Base-by-base conservation (phyloP, 2,797 vertebrate genomes). In the Pipistrellus nathusii region DNA sequence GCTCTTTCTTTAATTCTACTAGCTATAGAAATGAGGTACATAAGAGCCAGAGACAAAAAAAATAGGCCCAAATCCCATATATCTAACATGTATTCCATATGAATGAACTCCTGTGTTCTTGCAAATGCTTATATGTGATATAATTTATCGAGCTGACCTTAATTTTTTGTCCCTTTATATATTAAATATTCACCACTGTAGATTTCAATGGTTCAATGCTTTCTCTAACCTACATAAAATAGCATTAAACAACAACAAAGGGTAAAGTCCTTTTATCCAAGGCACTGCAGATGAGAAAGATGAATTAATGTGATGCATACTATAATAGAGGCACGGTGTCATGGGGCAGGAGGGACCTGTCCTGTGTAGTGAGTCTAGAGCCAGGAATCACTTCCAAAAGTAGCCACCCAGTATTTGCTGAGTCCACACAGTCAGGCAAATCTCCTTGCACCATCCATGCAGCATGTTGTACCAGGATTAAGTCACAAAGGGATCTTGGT, bases 391-490 rank as follows among this genome's bases (percentile, higher is more conserved):
- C 3, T 41, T 68, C 68, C 23, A 38, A 8, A 75, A 41, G 2
- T 14, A 18, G 11, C 41, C 48, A 89, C 2, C 20, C 6, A 14
- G 1, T 6, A 3, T 35, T 7, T 62, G 3, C 0, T 13, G 48
- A 41, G 12, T 76, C n/a, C 3, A 10, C 17, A 7, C 0, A 59
- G 3, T 57, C 14, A 59, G 38, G 5, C 6, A 86, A 17, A 46
- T n/a, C 14, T 81, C 10, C 32, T 51, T 14, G 3, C 2, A 21
- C 4, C 44, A 64, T 4, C 6, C 44, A 30, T 32, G 17, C 18
- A 51, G 81, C 51, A 20, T 7, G 11, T 27, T 20, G 18, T 66
- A 1, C 21, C 11, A n/a, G 23, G 12, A 77, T 25, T 71, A 57
- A 64, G 51, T 41, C 18, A 57, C 88, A 30, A 48, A 73, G 75